These are phyloP conservation scores for Allolobophora icterica DNA, from an alignment of 2,888 invertebrate species.

Conservation along the genomic window DNA sequence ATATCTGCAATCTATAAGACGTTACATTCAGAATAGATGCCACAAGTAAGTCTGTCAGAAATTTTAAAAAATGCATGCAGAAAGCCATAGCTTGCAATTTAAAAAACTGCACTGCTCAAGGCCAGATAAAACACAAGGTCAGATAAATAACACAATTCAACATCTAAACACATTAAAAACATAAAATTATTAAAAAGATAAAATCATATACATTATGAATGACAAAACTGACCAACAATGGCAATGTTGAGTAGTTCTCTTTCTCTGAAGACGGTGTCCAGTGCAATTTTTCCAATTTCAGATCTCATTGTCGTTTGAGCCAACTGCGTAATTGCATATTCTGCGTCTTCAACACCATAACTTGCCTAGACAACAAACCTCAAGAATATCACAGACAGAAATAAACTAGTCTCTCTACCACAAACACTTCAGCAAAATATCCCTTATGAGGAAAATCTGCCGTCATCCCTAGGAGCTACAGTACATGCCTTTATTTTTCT, in stretches of 20 bases:
- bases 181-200: neutral
- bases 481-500: neutral
- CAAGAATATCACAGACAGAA: slow-evolving; percentile 15
- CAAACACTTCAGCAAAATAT: neutral
- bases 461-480: neutral
- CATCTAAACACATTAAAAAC: neutral
- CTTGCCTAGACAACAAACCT: slow-evolving; percentile 72
- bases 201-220: neutral
- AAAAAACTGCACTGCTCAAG: neutral
- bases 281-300: slow-evolving; percentile 93
- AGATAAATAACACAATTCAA: neutral
- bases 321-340: slow-evolving; percentile 97
- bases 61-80: neutral
- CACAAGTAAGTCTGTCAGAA: neutral
- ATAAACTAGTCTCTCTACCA: neutral
- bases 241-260: slow-evolving; percentile 91
- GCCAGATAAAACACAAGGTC: too few species aligned
- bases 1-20: neutral
- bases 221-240: slow-evolving; percentile 74
- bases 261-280: slow-evolving; percentile 96
- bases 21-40: too few species aligned
- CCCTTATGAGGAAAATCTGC: neutral
- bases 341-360: slow-evolving; percentile 98
- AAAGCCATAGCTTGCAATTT: neutral
- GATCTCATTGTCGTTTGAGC: slow-evolving; percentile 99